Evolutionary conservation across 2,888 invertebrate genomes (phyloP).

Genomic region (Dicyrtoma fusca): DNA sequence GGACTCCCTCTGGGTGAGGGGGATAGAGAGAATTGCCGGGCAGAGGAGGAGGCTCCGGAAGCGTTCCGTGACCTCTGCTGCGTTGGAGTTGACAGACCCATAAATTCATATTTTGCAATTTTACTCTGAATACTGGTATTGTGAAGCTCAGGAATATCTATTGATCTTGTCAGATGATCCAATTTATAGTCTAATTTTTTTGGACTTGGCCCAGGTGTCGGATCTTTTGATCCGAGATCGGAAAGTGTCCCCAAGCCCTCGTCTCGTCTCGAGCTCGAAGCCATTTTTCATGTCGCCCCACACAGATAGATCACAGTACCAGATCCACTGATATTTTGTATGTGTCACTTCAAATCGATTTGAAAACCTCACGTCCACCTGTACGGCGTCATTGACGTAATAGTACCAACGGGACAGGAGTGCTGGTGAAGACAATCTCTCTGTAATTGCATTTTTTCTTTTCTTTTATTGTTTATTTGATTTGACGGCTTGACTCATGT

Average conservation of each 20-base stretch:
- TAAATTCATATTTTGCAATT: constrained; percentile 51
- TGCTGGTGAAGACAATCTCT: no score
- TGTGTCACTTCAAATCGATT: no score
- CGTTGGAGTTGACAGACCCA: constrained; percentile 43
- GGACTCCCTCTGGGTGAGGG: constrained; percentile 8
- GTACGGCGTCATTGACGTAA: not conserved
- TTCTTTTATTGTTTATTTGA: constrained; percentile 5
- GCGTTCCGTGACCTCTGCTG: constrained; percentile 32
- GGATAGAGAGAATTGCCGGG: constrained; percentile 30
- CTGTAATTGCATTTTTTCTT: no score
- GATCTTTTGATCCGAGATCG: not conserved
- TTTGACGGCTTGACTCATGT: not conserved
- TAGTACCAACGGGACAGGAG: no score
- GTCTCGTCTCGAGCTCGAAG: constrained; percentile 7
- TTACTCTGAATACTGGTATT: constrained; percentile 19
- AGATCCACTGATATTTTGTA: no score
- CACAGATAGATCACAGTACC: no score
- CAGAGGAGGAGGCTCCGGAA: constrained; percentile 18
- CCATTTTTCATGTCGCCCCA: not conserved
- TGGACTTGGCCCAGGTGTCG: constrained; percentile 9
- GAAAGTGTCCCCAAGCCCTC: not conserved
- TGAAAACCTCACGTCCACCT: not conserved
- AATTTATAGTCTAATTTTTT: constrained; percentile 11
- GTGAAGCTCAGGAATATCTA: constrained; percentile 25
- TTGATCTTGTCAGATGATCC: constrained; percentile 17